A percentile compares a stretch with the other conserved stretches of the same genome.
These are phyloP conservation scores for Darevskia mixta DNA, from an alignment of 2,797 vertebrate genomes.

Conservation along the genomic window DNA sequence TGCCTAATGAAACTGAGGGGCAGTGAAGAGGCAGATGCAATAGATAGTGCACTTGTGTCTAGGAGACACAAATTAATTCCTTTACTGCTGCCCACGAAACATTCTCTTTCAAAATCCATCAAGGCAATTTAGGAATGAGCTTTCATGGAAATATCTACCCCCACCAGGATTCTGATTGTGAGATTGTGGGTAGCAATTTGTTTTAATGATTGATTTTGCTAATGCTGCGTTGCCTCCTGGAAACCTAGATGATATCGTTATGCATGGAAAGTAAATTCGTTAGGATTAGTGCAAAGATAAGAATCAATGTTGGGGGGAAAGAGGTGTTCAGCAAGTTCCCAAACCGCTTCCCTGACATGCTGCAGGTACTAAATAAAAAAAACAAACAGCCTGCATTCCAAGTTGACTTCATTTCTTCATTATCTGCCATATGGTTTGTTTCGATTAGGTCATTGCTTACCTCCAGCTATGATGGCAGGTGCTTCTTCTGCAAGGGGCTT, in stretches of 20 bases:
- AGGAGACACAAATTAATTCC: constrained; percentile 48
- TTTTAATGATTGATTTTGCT: constrained; percentile 60
- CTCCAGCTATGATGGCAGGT: neutral
- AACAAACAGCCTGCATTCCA: constrained; percentile 12
- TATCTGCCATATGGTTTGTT: neutral
- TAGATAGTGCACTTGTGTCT: constrained; percentile 7
- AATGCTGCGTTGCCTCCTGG: constrained; percentile 42
- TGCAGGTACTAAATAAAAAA: constrained; percentile 35
- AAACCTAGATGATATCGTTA: constrained; percentile 36
- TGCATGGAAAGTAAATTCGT: constrained; percentile 33
- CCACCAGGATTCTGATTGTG: constrained; percentile 50
- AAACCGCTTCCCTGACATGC: neutral
- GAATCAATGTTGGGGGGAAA: constrained; percentile 36
- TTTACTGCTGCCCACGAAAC: constrained; percentile 45
- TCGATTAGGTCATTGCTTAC: constrained; percentile 28
- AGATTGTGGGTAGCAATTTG: constrained; percentile 52
- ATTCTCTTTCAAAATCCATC: constrained; percentile 42
- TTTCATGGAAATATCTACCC: constrained; percentile 38
- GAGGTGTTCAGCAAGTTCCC: constrained; percentile 24
- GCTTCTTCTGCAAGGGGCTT: neutral
- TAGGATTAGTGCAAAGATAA: constrained; percentile 43
- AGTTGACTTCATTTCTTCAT: constrained; percentile 26
- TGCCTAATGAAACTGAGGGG: constrained; percentile 10
- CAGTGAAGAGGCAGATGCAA: constrained; percentile 20
- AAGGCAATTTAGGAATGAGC: constrained; percentile 50